phyloP scores from a whole-genome alignment of 1,140 invertebrate species.

The Brachionus koreanus region DNA sequence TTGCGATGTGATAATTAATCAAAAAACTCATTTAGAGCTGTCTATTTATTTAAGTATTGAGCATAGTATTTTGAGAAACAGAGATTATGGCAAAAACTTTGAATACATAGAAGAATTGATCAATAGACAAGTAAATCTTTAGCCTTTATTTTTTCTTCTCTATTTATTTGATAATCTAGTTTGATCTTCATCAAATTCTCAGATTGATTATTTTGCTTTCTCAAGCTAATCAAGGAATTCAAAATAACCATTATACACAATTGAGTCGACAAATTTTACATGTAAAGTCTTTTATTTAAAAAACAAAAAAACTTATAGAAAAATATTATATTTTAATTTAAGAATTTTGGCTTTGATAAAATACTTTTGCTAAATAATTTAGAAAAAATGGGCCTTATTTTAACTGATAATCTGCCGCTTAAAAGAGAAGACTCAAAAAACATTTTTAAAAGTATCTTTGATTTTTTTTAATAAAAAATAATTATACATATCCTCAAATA shows the following conservation, averaged over 20 bases:
- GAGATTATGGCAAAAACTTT: constrained; percentile 13
- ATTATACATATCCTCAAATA: not conserved
- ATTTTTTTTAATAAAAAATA: not conserved
- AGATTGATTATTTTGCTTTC: constrained; percentile 13
- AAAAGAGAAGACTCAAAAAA: constrained; percentile 43
- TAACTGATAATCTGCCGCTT: not conserved
- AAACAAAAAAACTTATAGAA: not conserved
- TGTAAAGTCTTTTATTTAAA: not conserved
- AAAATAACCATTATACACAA: not conserved
- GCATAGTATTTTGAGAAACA: constrained; percentile 10
- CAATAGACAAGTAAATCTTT: not conserved
- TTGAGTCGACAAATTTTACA: constrained; percentile 1
- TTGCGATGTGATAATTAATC: constrained; percentile 24
- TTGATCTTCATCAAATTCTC: constrained; percentile 29
- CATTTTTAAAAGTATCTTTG: not conserved
- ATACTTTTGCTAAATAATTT: constrained; percentile 1
- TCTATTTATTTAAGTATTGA: constrained; percentile 27
- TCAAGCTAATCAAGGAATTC: constrained; percentile 20
- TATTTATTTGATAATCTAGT: not conserved
- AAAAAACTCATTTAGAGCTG: constrained; percentile 27
- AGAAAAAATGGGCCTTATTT: constrained; percentile 6
- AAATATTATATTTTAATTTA: not conserved
- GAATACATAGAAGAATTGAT: constrained; percentile 40
- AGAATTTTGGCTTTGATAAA: constrained; percentile 40
- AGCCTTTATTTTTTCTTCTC: not conserved